A percentile compares a stretch with the other conserved stretches of the same genome.
Conservation (phyloP, 2,888 invertebrate genomes). For the Dasysyrphus albostriatus region DNA sequence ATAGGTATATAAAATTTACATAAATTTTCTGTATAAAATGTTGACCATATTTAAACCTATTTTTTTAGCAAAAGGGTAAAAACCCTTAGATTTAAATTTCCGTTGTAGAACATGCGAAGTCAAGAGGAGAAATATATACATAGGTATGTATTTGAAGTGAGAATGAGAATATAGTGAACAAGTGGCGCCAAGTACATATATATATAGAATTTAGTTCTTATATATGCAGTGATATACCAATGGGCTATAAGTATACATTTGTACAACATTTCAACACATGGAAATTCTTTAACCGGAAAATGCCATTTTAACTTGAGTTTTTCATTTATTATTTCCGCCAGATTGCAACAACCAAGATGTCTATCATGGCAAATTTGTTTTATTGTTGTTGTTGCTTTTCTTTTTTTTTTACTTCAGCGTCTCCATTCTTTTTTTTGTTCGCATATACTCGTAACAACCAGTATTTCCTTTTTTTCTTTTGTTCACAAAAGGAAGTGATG, state of each 20-base stretch:
- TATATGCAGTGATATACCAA: no score
- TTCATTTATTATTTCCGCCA: conserved; percentile 76
- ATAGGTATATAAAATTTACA: conserved; percentile 44
- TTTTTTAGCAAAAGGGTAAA: background rate
- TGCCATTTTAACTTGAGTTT: conserved; percentile 70
- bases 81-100: conserved; percentile 53
- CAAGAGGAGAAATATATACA: background rate
- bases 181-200: conserved; percentile 15
- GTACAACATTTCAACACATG: conserved; percentile 43
- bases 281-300: conserved; percentile 63
- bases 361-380: conserved; percentile 61
- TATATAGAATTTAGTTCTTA: background rate
- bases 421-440: background rate
- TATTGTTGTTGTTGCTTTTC: background rate
- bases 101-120: conserved; percentile 54
- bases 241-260: background rate
- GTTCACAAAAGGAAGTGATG: conserved; percentile 44
- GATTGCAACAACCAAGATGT: conserved; percentile 68
- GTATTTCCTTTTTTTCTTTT: background rate
- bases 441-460: no score
- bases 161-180: conserved; percentile 9
- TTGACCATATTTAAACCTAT: conserved; percentile 53
- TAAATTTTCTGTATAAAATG: conserved; percentile 58
- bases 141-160: background rate
- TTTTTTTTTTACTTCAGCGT: background rate